Evolutionary conservation across 2,113 vertebrate species (phyloP).

Genomic region (Oreochromis aureus): DNA sequence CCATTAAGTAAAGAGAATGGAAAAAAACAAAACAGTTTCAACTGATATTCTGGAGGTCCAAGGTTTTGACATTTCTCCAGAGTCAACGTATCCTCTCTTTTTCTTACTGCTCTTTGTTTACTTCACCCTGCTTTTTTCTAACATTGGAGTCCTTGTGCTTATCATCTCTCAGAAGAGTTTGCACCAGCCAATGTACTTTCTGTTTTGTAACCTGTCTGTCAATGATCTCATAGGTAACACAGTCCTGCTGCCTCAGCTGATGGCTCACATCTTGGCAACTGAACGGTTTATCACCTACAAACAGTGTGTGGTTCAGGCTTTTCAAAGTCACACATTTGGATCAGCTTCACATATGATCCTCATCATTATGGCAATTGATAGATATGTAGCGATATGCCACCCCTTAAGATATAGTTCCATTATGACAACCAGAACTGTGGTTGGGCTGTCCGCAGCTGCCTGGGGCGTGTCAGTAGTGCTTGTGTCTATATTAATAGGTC

Average conservation of each 20-base stretch:
- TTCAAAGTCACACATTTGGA: conserved; percentile 53
- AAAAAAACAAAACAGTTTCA: conserved; percentile 10
- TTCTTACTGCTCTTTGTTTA: conserved; percentile 53
- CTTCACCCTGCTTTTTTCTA: conserved; percentile 34
- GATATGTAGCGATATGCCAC: conserved; percentile 58
- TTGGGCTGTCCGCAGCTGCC: conserved; percentile 23
- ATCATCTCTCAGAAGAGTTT: conserved; percentile 52
- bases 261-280: conserved; percentile 46
- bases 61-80: conserved; percentile 38
- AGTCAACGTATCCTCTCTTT: conserved; percentile 39
- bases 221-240: conserved; percentile 62
- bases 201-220: conserved; percentile 57
- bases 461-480: conserved; percentile 49
- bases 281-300: conserved; percentile 34
- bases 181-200: conserved; percentile 63
- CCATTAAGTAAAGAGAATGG: conserved; percentile 4
- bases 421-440: conserved; percentile 45
- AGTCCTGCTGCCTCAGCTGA: conserved; percentile 48
- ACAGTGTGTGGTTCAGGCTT: conserved; percentile 55
- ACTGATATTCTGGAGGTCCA: conserved; percentile 20
- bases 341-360: conserved; percentile 57
- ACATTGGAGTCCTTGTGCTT: conserved; percentile 31
- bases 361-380: conserved; percentile 55
- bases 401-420: conserved; percentile 50
- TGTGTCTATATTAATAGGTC: conserved; percentile 47